phyloP scores from a whole-genome alignment of 2,888 invertebrate genomes.

The Lithophane leautieri region DNA sequence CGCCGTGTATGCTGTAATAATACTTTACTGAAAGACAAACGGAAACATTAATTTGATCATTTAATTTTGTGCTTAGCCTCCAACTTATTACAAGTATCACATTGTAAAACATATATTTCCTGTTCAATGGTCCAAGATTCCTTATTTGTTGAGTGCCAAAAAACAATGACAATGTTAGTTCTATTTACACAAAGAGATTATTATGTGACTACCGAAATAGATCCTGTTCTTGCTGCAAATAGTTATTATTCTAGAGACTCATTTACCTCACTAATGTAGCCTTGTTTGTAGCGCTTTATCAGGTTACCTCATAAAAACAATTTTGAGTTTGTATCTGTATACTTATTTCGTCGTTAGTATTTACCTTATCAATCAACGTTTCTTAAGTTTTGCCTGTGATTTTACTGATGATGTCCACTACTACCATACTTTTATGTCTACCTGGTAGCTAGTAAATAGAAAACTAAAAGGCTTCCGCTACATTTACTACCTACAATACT shows the following conservation, averaged over 20 bases:
- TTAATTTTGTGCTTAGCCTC: not conserved
- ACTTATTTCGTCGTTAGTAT: not conserved
- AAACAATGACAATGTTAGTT: not conserved
- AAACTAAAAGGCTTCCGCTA: conserved; percentile 11
- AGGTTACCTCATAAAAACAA: not conserved
- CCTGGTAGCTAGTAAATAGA: conserved; percentile 21
- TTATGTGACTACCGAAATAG: not conserved
- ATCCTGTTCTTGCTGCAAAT: conserved; percentile 1
- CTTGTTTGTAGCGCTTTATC: too few species aligned
- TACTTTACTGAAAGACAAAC: conserved; percentile 18
- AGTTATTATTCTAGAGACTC: not conserved
- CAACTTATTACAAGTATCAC: not conserved
- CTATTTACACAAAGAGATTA: conserved; percentile 2
- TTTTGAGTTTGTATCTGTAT: not conserved
- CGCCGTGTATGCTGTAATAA: conserved; percentile 37
- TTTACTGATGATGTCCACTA: not conserved
- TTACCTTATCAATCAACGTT: not conserved
- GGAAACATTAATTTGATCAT: not conserved
- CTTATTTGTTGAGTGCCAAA: not conserved
- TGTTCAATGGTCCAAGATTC: not conserved
- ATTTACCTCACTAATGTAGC: too few species aligned
- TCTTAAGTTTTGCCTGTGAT: not conserved
- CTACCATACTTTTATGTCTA: conserved; percentile 3
- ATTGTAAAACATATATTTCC: not conserved
- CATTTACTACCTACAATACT: not conserved